Conservation (phyloP, 2,113 vertebrate species). For the Colistium nudipinnis region DNA sequence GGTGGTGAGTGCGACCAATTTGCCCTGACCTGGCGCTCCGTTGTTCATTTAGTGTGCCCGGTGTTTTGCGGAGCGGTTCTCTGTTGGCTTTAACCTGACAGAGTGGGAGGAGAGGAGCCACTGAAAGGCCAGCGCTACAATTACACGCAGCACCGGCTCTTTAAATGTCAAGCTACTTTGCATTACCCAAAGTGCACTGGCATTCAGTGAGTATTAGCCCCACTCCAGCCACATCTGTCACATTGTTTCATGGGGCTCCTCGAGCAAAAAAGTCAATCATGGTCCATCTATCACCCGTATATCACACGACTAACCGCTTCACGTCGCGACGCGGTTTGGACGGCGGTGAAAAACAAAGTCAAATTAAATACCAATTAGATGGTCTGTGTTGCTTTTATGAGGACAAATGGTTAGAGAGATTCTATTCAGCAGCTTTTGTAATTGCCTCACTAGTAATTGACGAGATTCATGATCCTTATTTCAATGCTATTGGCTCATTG, state of each 20-base stretch:
- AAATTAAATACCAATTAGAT: conserved; percentile 53
- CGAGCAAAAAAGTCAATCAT: conserved; percentile 48
- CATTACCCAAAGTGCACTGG: conserved; percentile 74
- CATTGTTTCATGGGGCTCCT: conserved; percentile 50
- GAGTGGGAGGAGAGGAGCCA: conserved; percentile 60
- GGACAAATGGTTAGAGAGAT: conserved; percentile 33
- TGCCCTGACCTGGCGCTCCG: conserved; percentile 24
- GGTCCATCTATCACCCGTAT: not conserved
- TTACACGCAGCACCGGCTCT: conserved; percentile 71
- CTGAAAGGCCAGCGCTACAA: conserved; percentile 77
- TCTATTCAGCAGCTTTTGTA: conserved; percentile 58
- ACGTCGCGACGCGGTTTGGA: conserved; percentile 19
- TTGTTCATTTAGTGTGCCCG: conserved; percentile 38
- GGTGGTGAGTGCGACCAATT: conserved; percentile 39
- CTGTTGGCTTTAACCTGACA: conserved; percentile 64
- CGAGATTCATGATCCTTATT: conserved; percentile 57
- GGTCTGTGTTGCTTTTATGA: conserved; percentile 30
- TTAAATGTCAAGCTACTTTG: conserved; percentile 82
- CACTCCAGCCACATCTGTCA: conserved; percentile 67
- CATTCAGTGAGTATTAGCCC: conserved; percentile 75
- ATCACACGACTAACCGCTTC: conserved; percentile 23
- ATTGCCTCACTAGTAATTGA: conserved; percentile 63
- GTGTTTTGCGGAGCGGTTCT: conserved; percentile 46
- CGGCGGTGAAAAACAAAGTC: conserved; percentile 32
- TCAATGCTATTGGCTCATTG: conserved; percentile 33